phyloP scores from a whole-genome alignment of 2,888 invertebrate genomes.

The Drosophila heteroneura region DNA sequence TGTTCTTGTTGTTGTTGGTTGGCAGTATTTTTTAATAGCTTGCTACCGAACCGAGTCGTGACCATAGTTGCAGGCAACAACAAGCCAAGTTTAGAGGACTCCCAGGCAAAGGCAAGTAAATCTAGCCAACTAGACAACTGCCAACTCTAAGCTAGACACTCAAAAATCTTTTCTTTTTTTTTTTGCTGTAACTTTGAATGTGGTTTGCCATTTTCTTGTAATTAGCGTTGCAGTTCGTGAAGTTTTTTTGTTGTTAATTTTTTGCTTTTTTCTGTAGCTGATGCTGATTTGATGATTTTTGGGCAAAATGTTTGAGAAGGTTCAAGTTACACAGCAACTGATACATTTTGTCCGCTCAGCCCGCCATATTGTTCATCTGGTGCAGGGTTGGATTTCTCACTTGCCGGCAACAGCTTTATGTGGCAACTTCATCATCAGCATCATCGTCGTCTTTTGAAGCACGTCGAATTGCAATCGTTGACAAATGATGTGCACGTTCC shows the following conservation, averaged over 20 bases:
- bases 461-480: constrained; percentile 73
- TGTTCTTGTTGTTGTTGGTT: constrained; percentile 11
- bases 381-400: background rate
- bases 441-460: constrained; percentile 6
- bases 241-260: constrained; percentile 42
- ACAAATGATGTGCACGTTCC: constrained; percentile 66
- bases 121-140: constrained; percentile 50
- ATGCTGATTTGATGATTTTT: constrained; percentile 39
- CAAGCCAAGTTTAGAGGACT: constrained; percentile 25
- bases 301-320: constrained; percentile 1
- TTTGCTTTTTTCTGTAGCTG: constrained; percentile 2
- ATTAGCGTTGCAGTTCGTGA: constrained; percentile 77
- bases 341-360: constrained; percentile 12
- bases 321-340: constrained; percentile 1
- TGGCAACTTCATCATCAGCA: constrained; percentile 16
- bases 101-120: constrained; percentile 33
- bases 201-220: constrained; percentile 65
- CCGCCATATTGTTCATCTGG: background rate
- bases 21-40: constrained; percentile 73
- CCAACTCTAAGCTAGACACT: constrained; percentile 53
- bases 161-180: constrained; percentile 38
- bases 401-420: background rate
- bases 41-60: constrained; percentile 73
- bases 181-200: constrained; percentile 26
- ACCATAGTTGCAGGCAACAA: constrained; percentile 63